These are phyloP conservation scores for Aplysia californica DNA, from an alignment of 1,140 invertebrate genomes.

Conservation along the genomic window DNA sequence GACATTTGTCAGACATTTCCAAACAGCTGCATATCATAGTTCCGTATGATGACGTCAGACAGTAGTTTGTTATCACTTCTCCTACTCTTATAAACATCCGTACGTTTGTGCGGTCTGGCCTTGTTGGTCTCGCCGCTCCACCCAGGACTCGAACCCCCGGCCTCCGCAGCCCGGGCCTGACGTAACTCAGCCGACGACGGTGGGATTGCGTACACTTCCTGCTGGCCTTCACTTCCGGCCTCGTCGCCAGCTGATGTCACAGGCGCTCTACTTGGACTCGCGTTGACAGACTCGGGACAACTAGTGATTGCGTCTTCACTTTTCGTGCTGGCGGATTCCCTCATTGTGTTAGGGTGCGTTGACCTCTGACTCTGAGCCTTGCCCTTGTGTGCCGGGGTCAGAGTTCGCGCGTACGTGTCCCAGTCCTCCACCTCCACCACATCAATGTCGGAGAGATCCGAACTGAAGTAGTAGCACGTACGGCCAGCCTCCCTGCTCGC, in stretches of 20 bases:
- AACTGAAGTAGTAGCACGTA: slow-evolving; percentile 25
- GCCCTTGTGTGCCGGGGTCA: no score
- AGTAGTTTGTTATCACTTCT: slow-evolving; percentile 21
- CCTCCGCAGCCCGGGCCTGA: neutral
- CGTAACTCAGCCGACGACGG: neutral
- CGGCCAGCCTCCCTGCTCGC: neutral
- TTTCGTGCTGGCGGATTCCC: neutral
- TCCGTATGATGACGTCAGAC: slow-evolving; percentile 19
- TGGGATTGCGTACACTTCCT: slow-evolving; percentile 14
- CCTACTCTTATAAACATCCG: slow-evolving; percentile 15
- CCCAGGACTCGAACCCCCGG: neutral
- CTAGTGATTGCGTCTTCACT: no score
- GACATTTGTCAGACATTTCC: slow-evolving; percentile 9
- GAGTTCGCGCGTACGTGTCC: neutral
- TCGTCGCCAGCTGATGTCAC: no score
- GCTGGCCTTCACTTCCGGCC: no score
- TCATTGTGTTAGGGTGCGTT: neutral
- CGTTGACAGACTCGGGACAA: no score
- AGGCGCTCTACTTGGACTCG: no score
- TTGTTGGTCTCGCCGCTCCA: neutral
- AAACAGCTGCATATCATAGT: slow-evolving; percentile 24
- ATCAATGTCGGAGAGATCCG: slow-evolving; percentile 25
- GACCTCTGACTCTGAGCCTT: neutral
- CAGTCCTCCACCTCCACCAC: slow-evolving; percentile 19
- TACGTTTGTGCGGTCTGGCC: neutral